Percentiles rank a stretch among this genome's conserved stretches.
These are phyloP conservation scores for Catocala sponsa DNA, from an alignment of 2,888 invertebrate species.

Conservation along the genomic window DNA sequence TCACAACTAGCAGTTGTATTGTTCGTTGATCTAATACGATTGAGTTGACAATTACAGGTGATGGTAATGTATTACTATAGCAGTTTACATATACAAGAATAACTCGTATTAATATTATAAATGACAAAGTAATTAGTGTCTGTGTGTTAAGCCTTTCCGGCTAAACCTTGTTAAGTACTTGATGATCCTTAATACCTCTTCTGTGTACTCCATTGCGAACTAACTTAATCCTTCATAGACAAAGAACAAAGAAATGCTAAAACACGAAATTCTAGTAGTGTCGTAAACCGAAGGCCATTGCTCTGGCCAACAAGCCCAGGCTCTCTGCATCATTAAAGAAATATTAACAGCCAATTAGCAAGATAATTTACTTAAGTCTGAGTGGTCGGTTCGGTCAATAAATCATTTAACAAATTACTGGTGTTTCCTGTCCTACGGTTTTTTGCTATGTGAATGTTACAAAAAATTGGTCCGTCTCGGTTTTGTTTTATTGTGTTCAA, in stretches of 20 bases:
- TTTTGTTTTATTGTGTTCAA: conserved; percentile 8
- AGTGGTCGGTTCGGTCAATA: conserved; percentile 39
- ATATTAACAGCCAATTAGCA: conserved; percentile 52
- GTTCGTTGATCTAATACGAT: too few species aligned
- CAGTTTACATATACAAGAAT: too few species aligned
- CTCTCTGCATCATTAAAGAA: conserved; percentile 40
- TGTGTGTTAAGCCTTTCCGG: too few species aligned
- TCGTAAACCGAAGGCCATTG: conserved; percentile 18
- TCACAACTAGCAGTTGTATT: too few species aligned
- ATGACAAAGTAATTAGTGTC: too few species aligned
- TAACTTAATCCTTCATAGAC: background rate
- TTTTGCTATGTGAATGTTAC: conserved; percentile 33
- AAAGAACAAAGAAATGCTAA: too few species aligned
- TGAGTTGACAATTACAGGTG: too few species aligned
- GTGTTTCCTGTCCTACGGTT: conserved; percentile 49
- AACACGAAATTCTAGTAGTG: background rate
- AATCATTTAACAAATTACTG: conserved; percentile 52
- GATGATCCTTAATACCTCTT: too few species aligned
- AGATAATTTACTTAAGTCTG: conserved; percentile 51
- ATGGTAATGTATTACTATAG: too few species aligned
- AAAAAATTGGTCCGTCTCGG: conserved; percentile 31
- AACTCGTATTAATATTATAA: too few species aligned
- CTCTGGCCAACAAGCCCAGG: conserved; percentile 17
- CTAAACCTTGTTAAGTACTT: too few species aligned
- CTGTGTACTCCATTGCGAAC: background rate